Evolutionary conservation across 2,113 vertebrate genomes (phyloP), one percentile per base, ranked within the genome.

Genomic region (Bubo bubo): DNA sequence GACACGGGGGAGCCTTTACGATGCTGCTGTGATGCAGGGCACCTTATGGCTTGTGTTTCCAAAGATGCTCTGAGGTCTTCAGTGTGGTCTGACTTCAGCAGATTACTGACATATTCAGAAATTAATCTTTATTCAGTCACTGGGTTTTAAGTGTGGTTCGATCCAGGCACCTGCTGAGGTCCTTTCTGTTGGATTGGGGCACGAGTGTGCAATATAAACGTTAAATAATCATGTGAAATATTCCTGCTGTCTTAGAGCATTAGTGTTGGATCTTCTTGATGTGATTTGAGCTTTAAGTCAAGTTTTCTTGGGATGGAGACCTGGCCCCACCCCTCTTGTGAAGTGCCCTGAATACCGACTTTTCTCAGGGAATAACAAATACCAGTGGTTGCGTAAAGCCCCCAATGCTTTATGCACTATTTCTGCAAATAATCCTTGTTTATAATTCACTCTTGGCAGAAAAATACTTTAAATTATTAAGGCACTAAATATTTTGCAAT

Each of bases 391-490:
- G 62, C 4, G 3, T 73, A 83, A 95, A 93, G 50, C 59, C 50
- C 64, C 77, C 1, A 16, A 39, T 73, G 72, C 80, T 86, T 82
- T 80, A 59, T 73, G 89, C 55, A 20, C 87, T 72, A 26, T 85
- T 91, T 94, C 87, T 95, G 37, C 90, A 93, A 82, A 95, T 91
- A 97, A 90, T 91, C 87, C 87, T 72, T 91, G 96, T 95, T 97
- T 95, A 90, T 85, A 95, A 93, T 91, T 95, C 94, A 83, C 66
- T 59, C 67, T 94, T 95, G 93, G 91, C 81, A 96, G 84, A 41
- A 73, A 45, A 96, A 93, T 79, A 55, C 91, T 81, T 91, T 96
- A 87, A 97, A 96, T 97, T 97, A 96, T 97, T 95, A 91, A 97
- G 84, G 32, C 74, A 47, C 66, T 95, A 94, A 96, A 88, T 93